Conservation (phyloP, 2,113 vertebrate species). For the Urocynchramus pylzowi region DNA sequence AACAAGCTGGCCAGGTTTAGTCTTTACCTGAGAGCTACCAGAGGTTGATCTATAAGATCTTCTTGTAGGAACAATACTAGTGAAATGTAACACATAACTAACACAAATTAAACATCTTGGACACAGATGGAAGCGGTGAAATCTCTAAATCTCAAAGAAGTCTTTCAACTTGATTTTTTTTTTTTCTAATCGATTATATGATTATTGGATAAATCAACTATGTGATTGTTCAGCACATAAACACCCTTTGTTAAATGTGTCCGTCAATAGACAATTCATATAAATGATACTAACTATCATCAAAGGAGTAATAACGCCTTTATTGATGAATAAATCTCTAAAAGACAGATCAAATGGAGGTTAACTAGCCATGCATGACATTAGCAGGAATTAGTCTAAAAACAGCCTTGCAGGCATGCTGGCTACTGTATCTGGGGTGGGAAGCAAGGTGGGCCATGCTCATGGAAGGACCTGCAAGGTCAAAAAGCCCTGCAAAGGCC, state of each 20-base stretch:
- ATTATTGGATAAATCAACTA: conserved; percentile 69
- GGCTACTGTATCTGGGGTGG: not conserved
- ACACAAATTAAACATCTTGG: conserved; percentile 40
- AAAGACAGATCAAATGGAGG: conserved; percentile 76
- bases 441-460: not conserved
- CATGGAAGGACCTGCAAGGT: conserved; percentile 44
- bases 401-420: conserved; percentile 51
- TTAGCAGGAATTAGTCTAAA: conserved; percentile 71
- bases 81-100: conserved; percentile 35
- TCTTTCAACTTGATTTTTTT: conserved; percentile 54
- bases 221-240: conserved; percentile 64
- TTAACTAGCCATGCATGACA: conserved; percentile 78
- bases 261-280: conserved; percentile 70
- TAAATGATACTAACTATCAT: conserved; percentile 71
- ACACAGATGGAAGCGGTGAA: conserved; percentile 39
- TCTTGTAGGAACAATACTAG: not conserved
- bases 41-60: conserved; percentile 4
- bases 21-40: conserved; percentile 23
- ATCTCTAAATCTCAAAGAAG: conserved; percentile 49
- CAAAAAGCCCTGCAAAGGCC: not conserved
- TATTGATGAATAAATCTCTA: conserved; percentile 80
- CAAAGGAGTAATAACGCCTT: conserved; percentile 71
- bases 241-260: conserved; percentile 61
- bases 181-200: conserved; percentile 30
- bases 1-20: not conserved